A percentile compares a stretch with the other conserved stretches of the same genome.
Evolutionary conservation across 2,113 vertebrate species (phyloP).

Genomic region (Orientallactaga bullata): DNA sequence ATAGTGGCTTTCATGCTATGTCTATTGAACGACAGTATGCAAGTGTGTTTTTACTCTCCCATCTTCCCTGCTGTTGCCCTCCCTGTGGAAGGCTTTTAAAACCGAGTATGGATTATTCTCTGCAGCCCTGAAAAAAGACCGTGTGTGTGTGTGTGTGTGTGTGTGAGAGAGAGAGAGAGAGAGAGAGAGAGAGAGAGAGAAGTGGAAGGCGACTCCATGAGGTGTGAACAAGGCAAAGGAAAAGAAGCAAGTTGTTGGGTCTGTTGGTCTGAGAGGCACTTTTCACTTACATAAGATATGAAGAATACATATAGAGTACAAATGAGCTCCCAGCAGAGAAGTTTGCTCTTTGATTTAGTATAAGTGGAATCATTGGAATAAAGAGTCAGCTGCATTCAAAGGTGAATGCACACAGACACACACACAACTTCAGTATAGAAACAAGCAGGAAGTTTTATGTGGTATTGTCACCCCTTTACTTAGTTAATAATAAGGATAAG

Average conservation of each 20-base stretch:
- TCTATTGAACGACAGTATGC: background rate
- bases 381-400: background rate
- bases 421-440: background rate
- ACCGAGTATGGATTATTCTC: background rate
- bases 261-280: background rate
- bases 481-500: background rate
- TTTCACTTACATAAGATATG: background rate
- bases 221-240: background rate
- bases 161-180: too few relatives aligned
- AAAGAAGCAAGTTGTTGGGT: background rate
- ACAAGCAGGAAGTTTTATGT: background rate
- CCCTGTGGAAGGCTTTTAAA: background rate
- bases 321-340: background rate
- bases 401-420: background rate
- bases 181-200: too few relatives aligned
- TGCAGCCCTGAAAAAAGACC: background rate
- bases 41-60: background rate
- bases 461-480: background rate
- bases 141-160: background rate
- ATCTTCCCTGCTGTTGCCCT: background rate
- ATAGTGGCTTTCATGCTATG: background rate
- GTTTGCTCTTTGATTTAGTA: slow-evolving; percentile 15
- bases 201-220: background rate
- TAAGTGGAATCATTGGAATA: background rate
- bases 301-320: background rate